Conservation (phyloP, 2,797 vertebrate genomes). For the Melanotaenia maccullochi region DNA sequence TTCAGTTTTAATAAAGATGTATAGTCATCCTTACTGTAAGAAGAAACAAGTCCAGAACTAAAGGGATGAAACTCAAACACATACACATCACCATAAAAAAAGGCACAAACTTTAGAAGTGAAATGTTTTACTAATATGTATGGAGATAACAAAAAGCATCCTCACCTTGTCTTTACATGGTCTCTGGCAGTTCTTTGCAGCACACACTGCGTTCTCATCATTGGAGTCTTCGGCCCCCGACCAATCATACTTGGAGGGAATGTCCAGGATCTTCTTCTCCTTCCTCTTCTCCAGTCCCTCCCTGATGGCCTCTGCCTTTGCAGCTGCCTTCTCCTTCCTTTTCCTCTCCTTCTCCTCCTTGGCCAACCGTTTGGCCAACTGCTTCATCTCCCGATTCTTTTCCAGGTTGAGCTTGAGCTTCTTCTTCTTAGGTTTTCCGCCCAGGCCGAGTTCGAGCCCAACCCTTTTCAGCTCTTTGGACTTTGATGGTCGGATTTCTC, state of each 20-base stretch:
- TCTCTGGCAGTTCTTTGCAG: conserved; percentile 94
- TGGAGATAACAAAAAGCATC: neutral
- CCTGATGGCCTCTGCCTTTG: conserved; percentile 89
- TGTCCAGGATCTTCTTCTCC: conserved; percentile 96
- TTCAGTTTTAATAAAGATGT: conserved; percentile 16
- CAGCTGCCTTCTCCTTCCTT: conserved; percentile 91
- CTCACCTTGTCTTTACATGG: conserved; percentile 98
- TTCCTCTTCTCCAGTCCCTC: conserved; percentile 92
- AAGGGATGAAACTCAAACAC: neutral
- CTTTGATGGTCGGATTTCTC: conserved; percentile 84
- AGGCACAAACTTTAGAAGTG: neutral
- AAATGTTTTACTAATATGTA: neutral
- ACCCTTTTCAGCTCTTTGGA: conserved; percentile 93
- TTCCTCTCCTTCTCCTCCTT: conserved; percentile 98
- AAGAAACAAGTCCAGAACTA: neutral
- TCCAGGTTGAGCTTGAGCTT: conserved; percentile 94
- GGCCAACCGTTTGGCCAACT: conserved; percentile 94
- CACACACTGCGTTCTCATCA: conserved; percentile 97
- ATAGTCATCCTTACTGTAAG: conserved; percentile 10
- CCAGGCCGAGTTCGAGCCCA: conserved; percentile 77
- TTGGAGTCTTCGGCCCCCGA: conserved; percentile 98
- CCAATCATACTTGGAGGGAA: conserved; percentile 99
- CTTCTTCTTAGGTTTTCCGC: conserved; percentile 95
- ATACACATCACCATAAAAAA: neutral
- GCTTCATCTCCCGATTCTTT: conserved; percentile 95